These are phyloP conservation scores for Carlito syrichta DNA, from an alignment of 2,113 vertebrate genomes.

Conservation along the genomic window DNA sequence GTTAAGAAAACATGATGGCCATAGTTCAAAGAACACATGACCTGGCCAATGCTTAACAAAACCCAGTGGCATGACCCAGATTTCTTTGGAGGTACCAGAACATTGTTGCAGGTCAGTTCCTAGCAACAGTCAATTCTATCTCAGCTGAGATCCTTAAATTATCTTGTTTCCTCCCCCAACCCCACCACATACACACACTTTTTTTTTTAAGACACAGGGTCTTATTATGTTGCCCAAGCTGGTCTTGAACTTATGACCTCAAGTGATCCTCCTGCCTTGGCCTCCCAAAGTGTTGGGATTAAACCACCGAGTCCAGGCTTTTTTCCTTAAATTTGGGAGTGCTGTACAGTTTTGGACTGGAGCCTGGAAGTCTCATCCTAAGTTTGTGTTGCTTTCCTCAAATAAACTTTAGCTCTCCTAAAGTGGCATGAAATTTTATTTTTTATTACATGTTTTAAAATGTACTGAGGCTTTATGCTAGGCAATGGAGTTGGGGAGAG, in stretches of 20 bases:
- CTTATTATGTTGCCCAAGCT: too few species aligned
- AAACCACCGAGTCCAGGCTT: too few species aligned
- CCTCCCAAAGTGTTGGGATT: too few species aligned
- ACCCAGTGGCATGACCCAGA: too few species aligned
- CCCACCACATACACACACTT: too few species aligned
- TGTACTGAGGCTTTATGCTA: not conserved
- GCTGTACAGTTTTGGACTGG: not conserved
- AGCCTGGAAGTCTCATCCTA: not conserved
- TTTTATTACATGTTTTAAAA: not conserved
- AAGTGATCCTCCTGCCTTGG: too few species aligned
- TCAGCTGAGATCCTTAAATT: not conserved
- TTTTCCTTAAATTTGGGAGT: not conserved
- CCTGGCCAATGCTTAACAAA: too few species aligned
- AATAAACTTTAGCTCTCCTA: not conserved
- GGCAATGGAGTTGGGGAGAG: not conserved
- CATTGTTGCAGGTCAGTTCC: not conserved
- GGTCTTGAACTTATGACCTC: too few species aligned
- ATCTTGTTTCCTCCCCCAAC: too few species aligned
- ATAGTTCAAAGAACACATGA: too few species aligned
- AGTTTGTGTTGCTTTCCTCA: not conserved
- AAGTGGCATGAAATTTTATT: not conserved
- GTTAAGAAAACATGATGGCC: too few species aligned
- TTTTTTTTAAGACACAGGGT: too few species aligned
- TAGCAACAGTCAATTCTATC: not conserved
- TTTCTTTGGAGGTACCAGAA: not conserved